These are phyloP conservation scores for Pheucticus melanocephalus DNA, from an alignment of 2,113 vertebrate genomes.

Conservation along the genomic window DNA sequence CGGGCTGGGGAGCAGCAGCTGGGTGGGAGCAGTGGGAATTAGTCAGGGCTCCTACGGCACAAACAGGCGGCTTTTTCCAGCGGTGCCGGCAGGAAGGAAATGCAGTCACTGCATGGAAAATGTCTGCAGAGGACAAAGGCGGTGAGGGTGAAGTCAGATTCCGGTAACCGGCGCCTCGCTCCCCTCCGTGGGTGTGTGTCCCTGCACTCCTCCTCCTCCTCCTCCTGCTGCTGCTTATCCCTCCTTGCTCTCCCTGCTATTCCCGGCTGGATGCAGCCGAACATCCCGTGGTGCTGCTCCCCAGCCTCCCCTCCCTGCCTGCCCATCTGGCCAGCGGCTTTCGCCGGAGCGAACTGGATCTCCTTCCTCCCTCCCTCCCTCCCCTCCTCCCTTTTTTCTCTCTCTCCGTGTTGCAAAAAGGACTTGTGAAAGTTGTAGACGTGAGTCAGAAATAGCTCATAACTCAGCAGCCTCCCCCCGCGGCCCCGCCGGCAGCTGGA, in stretches of 20 bases:
- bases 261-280: neutral
- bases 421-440: conserved; percentile 71
- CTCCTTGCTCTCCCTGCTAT: neutral
- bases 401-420: conserved; percentile 13
- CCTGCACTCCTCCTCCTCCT: neutral
- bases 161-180: conserved; percentile 44
- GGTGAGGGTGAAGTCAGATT: conserved; percentile 67
- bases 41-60: conserved; percentile 4
- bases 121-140: conserved; percentile 66
- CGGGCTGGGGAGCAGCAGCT: neutral
- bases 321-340: conserved; percentile 57
- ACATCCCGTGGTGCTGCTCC: neutral
- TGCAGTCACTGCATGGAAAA: conserved; percentile 71
- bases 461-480: conserved; percentile 45
- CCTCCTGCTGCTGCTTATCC: neutral
- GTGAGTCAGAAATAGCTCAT: conserved; percentile 71
- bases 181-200: neutral
- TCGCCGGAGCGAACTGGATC: conserved; percentile 19
- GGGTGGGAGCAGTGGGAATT: neutral
- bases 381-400: neutral
- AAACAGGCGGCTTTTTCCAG: conserved; percentile 59
- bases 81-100: conserved; percentile 67
- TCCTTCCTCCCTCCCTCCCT: neutral
- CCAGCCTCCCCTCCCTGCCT: conserved; percentile 3
- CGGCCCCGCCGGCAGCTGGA: neutral